Base-by-base conservation (phyloP, 2,888 invertebrate genomes). In the Drosophila mettleri region DNA sequence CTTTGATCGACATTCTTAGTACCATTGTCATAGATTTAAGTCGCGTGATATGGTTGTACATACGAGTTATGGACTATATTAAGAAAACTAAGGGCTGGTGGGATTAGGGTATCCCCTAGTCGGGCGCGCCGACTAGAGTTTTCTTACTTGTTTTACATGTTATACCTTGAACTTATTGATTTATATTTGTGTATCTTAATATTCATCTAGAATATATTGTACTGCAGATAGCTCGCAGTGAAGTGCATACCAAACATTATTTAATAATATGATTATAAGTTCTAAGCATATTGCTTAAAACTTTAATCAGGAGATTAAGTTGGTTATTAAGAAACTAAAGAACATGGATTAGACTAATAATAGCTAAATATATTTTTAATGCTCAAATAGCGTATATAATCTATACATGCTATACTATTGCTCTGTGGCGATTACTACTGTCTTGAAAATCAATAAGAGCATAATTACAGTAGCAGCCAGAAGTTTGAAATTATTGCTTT, bases 371-470 rank as follows among this genome's bases (percentile, higher is more conserved):
- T 31, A 27, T 24, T 9, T 24, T 43, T 24, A 10, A 43, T 14
- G 22, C 3, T n/a, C 38, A 12, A n/a, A 24, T 24, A n/a, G 22
- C 14, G 5, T 14, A 7, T 3, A 2, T 41, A 22, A 12, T 41
- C 20, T 16, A 10, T 5, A n/a, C 12, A 24, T n/a, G 27, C 16
- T 10, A 16, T 16, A n/a, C n/a, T n/a, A n/a, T n/a, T n/a, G 57
- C 48, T 66, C 63, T 60, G 33, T 62, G 54, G 52, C 54, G 67
- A 73, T 80, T 77, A 69, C 69, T 74, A 45, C 36, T 63, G 57
- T 52, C 58, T 63, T 61, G 60, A 80, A 88, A 84, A 83, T 84
- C 84, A 78, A 86, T 84, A 88, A 63, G 58, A 58, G 58, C 62
- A 75, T 86, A 88, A 88, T 88, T 83, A 86, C 70, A 65, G 58